Base-by-base conservation (phyloP, 1,140 invertebrate species). In the Bilobella aurantiaca region DNA sequence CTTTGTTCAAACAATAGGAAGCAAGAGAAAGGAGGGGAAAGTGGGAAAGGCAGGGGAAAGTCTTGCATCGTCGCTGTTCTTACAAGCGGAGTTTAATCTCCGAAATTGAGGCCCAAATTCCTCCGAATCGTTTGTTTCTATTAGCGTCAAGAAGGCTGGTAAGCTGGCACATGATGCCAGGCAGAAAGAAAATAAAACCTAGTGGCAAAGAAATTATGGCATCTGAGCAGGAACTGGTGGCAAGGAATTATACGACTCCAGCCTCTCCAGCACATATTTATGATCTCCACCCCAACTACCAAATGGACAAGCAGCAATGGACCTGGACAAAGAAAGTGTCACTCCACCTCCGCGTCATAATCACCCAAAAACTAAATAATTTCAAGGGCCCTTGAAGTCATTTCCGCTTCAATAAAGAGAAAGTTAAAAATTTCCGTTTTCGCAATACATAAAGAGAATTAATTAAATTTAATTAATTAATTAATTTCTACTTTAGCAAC, bases 81-180 rank as follows among this genome's bases (percentile, higher is more conserved):
- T n/a, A n/a, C n/a, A n/a, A n/a, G n/a, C n/a, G n/a, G 8, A 67
- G 66, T 73, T 73, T 73, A 73, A 73, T 73, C 71, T 73, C 68
- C 67, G 66, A 73, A 73, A 73, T 73, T 73, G 71, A 67, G 71
- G 71, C 71, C 70, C 71, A 63, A 64, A 70, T 70, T 70, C 62
- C 67, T 68, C 69, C 64, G 66, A 73, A 70, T 66, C 71, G 64
- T 73, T 73, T 73, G 71, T 73, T 69, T 73, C 71, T 63, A 60
- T 73, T 73, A 70, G 60, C 62, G 71, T 73, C 71, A 73, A 59
- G 62, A 58, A 68, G 25, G 49, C 64, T 66, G 66, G 68, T 73
- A n/a, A 62, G 64, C 59, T 73, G 68, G 68, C 71, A 73, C 71
- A 73, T 73, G 71, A 70, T 73, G 69, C 71, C 67, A 58, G 60